Conservation (phyloP, 1,140 invertebrate genomes). For the Drosophila serrata region DNA sequence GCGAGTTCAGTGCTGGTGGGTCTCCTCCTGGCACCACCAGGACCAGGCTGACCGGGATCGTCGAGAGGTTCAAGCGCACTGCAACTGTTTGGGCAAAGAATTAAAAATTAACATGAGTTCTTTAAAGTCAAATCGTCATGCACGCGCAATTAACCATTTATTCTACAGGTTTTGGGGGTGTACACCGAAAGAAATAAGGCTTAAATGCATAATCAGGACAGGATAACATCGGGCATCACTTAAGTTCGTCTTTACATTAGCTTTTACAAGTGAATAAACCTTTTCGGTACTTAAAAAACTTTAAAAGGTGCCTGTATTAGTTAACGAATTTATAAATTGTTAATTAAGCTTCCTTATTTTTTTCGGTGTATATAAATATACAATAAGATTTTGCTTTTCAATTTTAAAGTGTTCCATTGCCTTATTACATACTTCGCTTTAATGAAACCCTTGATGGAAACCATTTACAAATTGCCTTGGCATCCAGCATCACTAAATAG, state of each 20-base stretch:
- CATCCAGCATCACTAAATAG: background rate
- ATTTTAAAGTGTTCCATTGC: background rate
- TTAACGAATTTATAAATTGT: background rate
- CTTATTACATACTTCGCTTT: background rate
- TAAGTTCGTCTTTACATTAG: no score
- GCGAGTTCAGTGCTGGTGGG: slow-evolving; percentile 68
- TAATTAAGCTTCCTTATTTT: background rate
- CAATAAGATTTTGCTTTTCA: background rate
- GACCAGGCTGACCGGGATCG: slow-evolving; percentile 17
- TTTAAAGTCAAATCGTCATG: background rate
- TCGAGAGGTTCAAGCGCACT: slow-evolving; percentile 59
- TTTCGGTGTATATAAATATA: background rate
- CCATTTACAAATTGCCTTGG: background rate
- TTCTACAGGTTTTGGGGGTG: slow-evolving; percentile 18
- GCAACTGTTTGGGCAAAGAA: slow-evolving; percentile 39
- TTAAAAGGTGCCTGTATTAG: no score
- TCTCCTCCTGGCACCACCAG: slow-evolving; percentile 44
- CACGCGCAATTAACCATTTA: slow-evolving; percentile 38
- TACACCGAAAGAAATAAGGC: slow-evolving; percentile 1
- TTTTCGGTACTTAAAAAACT: no score
- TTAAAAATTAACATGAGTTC: background rate
- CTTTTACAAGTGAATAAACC: background rate
- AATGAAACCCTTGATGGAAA: background rate
- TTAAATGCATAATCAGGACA: background rate
- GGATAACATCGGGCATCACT: background rate